These are phyloP conservation scores for Centropyge bicolor DNA, from an alignment of 2,797 vertebrate genomes.

Conservation along the genomic window DNA sequence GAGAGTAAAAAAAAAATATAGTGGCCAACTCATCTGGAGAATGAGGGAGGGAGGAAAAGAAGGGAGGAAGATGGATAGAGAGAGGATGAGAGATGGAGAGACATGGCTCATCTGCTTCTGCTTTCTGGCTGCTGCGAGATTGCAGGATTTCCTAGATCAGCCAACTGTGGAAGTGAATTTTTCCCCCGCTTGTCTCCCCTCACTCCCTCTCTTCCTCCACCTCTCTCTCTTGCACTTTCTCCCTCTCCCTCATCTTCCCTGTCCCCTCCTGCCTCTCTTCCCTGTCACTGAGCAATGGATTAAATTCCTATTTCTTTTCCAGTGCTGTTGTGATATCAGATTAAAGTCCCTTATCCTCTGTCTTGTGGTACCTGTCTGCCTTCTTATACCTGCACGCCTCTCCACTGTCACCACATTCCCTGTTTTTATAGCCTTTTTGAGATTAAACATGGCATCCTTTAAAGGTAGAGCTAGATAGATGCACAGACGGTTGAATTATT, in stretches of 20 bases:
- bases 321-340: conserved; percentile 62
- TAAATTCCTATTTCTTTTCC: conserved; percentile 68
- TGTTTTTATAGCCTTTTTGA: conserved; percentile 19
- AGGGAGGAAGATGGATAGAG: conserved; percentile 68
- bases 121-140: conserved; percentile 74
- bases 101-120: conserved; percentile 81
- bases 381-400: conserved; percentile 21
- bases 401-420: conserved; percentile 15
- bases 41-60: conserved; percentile 48
- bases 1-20: conserved; percentile 34
- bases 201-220: conserved; percentile 39
- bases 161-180: conserved; percentile 84
- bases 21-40: conserved; percentile 62
- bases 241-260: conserved; percentile 39
- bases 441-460: conserved; percentile 13
- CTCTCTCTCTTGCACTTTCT: conserved; percentile 48
- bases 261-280: conserved; percentile 42
- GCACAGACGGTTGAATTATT: background rate
- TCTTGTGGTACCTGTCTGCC: conserved; percentile 42
- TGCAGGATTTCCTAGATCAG: conserved; percentile 85
- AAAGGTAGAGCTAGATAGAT: background rate
- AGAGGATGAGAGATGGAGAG: conserved; percentile 68
- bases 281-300: conserved; percentile 67
- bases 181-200: conserved; percentile 71
- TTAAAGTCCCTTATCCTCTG: conserved; percentile 59